Evolutionary conservation across 2,888 invertebrate genomes (phyloP), one percentile per base, ranked within the genome.

Genomic region (Parnassius orleans): DNA sequence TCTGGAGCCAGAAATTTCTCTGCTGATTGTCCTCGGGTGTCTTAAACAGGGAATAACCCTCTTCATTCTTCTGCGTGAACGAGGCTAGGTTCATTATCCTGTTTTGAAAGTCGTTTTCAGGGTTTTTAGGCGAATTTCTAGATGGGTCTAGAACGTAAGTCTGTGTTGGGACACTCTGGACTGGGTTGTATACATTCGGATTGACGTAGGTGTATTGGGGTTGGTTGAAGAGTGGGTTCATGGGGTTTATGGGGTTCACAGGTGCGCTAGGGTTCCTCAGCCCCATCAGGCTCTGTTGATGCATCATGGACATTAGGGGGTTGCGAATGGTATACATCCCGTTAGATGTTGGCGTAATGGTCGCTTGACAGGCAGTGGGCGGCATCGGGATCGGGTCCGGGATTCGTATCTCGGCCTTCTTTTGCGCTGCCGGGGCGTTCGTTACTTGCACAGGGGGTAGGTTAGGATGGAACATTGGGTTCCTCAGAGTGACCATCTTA

Each of bases 321-420:
- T 96, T 96, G 11, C 96, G 89, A 57, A 96, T 97, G 0, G 96
- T 96, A 65, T 96, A 96, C 96, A 96, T 96, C 10, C 96, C 96
- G 68, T 91, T 92, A 0, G 91, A 89, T 0, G 92, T 90, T 0
- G 92, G 92, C 0, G 92, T 91, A n/a, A 92, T 92, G 0, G 91
- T 90, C 0, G 90, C 92, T 71, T 92, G 90, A 78, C 92, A 89
- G 12, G 90, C 83, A 41, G 79, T 82, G 0, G 90, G 90, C 0
- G 92, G 90, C 88, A 92, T 90, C 0, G 92, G 90, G 10, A 90
- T 87, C 0, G 89, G 92, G 15, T 92, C 91, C 0, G 91, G 90
- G 2, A 91, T 80, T 14, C 90, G 77, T 12, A 89, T 85, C 54
- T 88, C 87, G 0, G 83, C 73, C 47, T 87, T 88, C 66, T 85